Evolutionary conservation across 2,888 invertebrate species (phyloP).

Genomic region (Himalopsyche kuldschensis): DNA sequence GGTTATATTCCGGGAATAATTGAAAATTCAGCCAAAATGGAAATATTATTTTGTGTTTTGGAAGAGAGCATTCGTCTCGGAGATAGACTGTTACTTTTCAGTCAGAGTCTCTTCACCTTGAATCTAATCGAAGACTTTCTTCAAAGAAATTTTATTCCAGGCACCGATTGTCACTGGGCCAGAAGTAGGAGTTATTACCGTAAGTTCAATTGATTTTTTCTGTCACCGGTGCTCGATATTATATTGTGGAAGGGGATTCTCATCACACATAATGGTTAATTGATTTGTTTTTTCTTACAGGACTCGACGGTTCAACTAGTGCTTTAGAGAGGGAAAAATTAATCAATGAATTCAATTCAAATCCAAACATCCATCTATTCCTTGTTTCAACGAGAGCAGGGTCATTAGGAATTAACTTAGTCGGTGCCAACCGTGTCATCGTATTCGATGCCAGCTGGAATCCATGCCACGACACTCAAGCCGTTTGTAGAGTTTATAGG

Average conservation of each 20-base stretch:
- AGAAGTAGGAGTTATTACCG: conserved; percentile 88
- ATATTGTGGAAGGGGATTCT: neutral
- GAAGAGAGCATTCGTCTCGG: conserved; percentile 84
- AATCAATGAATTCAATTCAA: conserved; percentile 94
- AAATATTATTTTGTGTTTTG: conserved; percentile 87
- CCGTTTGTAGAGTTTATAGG: conserved; percentile 93
- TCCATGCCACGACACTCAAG: conserved; percentile 97
- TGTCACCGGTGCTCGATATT: neutral
- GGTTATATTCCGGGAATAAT: conserved; percentile 86
- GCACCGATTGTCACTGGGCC: conserved; percentile 76
- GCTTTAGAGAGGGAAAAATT: conserved; percentile 93
- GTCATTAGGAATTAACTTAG: conserved; percentile 94
- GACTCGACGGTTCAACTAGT: conserved; percentile 93
- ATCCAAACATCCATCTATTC: conserved; percentile 84
- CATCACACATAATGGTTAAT: neutral
- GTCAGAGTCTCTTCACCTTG: conserved; percentile 93
- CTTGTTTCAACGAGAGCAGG: conserved; percentile 96
- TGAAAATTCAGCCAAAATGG: conserved; percentile 94
- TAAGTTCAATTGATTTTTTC: conserved; percentile 57
- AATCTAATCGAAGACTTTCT: conserved; percentile 94
- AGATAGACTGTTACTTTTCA: conserved; percentile 92
- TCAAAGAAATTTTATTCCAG: conserved; percentile 70
- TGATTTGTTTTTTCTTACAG: conserved; percentile 49
- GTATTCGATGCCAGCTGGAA: conserved; percentile 99
- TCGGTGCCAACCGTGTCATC: conserved; percentile 95